Evolutionary conservation across 2,797 vertebrate species (phyloP).

Genomic region (Molossus alvarezi): DNA sequence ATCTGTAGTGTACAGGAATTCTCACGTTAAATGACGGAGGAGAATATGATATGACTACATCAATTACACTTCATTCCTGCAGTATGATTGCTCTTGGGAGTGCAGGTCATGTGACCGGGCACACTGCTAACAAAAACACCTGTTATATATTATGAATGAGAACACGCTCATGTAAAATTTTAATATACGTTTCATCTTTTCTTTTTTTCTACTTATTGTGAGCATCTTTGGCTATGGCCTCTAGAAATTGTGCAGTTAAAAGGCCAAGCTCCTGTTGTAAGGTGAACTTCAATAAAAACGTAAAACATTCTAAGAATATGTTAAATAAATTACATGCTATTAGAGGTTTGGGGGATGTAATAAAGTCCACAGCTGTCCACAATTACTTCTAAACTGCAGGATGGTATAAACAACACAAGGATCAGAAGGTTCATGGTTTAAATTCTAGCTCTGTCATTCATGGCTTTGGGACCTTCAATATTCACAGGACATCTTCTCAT

Average conservation of each 20-base stretch:
- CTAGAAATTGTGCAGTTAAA: background rate
- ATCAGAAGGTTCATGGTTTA: background rate
- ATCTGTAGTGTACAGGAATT: background rate
- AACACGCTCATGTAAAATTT: background rate
- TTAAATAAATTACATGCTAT: background rate
- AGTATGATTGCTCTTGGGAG: background rate
- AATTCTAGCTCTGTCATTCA: background rate
- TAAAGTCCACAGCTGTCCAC: background rate
- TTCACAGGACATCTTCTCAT: background rate
- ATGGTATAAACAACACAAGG: background rate
- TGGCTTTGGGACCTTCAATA: background rate
- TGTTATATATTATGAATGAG: background rate
- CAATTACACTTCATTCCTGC: background rate
- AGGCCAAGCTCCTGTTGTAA: background rate
- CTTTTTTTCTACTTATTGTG: background rate
- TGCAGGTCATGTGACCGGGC: background rate
- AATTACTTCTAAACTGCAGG: background rate
- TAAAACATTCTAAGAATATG: background rate
- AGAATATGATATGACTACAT: background rate
- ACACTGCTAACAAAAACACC: background rate
- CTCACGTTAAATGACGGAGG: background rate
- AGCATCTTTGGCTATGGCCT: background rate
- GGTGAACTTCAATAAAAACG: background rate
- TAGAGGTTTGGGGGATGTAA: background rate
- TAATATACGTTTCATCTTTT: background rate